These are phyloP conservation scores for Melanotaenia trifasciata DNA, from an alignment of 2,797 vertebrate genomes.

Conservation along the genomic window DNA sequence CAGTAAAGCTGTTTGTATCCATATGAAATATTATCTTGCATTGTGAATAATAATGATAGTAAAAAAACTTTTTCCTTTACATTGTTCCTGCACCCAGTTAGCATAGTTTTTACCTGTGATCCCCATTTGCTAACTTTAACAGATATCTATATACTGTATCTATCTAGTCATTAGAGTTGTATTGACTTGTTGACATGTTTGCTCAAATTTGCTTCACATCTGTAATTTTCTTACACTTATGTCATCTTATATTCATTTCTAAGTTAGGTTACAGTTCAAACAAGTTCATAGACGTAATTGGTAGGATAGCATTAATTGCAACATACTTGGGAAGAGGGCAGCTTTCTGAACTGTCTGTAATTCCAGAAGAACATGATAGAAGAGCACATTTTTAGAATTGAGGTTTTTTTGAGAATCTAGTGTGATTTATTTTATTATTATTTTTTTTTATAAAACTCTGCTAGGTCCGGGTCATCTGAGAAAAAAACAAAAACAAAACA, in stretches of 20 bases:
- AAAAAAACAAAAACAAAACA: not conserved
- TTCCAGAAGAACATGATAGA: not conserved
- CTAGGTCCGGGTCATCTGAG: not conserved
- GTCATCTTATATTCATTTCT: not conserved
- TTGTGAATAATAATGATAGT: not conserved
- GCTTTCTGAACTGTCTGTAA: not conserved
- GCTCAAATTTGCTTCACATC: not conserved
- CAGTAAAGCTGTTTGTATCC: constrained; percentile 2
- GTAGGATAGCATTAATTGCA: too few relatives aligned
- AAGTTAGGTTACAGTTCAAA: not conserved
- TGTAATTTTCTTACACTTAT: not conserved
- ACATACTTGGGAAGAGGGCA: too few relatives aligned
- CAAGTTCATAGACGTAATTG: not conserved
- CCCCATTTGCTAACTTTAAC: not conserved
- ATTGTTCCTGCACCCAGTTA: not conserved
- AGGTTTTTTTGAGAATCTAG: not conserved
- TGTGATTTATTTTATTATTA: not conserved
- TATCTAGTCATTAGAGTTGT: too few relatives aligned
- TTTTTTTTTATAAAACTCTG: not conserved
- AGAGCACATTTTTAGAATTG: not conserved
- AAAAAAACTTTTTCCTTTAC: too few relatives aligned
- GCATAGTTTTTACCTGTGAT: not conserved
- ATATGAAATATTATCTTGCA: constrained; percentile 4
- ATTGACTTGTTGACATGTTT: not conserved
- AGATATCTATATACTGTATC: not conserved